These are phyloP conservation scores for Caenorhabditis uteleia DNA, from an alignment of 2,888 invertebrate genomes.

Conservation along the genomic window DNA sequence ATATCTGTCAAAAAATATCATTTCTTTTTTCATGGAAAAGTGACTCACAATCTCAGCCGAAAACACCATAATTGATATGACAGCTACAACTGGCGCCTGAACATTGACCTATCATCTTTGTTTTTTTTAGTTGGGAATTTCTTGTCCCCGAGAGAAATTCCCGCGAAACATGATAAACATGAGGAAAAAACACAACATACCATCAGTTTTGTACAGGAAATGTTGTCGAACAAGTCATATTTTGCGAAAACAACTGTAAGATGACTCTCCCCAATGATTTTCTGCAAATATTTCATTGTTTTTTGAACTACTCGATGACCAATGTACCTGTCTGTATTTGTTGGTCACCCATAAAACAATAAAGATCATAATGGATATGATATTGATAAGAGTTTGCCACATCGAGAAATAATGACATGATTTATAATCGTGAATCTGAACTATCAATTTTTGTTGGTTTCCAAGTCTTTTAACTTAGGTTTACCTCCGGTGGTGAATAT, in stretches of 20 bases:
- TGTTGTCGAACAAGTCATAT: conserved; percentile 34
- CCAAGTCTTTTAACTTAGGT: too few relatives aligned
- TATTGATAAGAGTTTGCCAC: conserved; percentile 16
- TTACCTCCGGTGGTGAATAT: conserved; percentile 30
- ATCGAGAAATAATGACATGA: conserved; percentile 18
- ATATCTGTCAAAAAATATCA: conserved; percentile 13
- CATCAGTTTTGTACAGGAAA: conserved; percentile 33
- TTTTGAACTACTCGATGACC: conserved; percentile 1
- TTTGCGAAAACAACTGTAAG: conserved; percentile 27
- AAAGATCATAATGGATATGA: conserved; percentile 20
- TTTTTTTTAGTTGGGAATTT: neutral
- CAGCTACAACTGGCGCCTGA: conserved; percentile 27
- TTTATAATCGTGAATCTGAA: conserved; percentile 26
- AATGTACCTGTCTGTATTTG: conserved; percentile 20
- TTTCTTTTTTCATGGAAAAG: neutral
- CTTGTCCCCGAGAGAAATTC: neutral
- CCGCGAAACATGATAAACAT: neutral
- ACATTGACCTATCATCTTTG: conserved; percentile 22
- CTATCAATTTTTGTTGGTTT: too few relatives aligned
- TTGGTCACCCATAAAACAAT: conserved; percentile 25
- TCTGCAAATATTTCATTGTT: conserved; percentile 15
- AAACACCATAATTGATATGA: conserved; percentile 17
- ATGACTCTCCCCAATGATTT: conserved; percentile 23
- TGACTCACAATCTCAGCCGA: conserved; percentile 25
- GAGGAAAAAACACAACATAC: conserved; percentile 6